Conservation (phyloP, 2,113 vertebrate species). For the Erinaceus europaeus region DNA sequence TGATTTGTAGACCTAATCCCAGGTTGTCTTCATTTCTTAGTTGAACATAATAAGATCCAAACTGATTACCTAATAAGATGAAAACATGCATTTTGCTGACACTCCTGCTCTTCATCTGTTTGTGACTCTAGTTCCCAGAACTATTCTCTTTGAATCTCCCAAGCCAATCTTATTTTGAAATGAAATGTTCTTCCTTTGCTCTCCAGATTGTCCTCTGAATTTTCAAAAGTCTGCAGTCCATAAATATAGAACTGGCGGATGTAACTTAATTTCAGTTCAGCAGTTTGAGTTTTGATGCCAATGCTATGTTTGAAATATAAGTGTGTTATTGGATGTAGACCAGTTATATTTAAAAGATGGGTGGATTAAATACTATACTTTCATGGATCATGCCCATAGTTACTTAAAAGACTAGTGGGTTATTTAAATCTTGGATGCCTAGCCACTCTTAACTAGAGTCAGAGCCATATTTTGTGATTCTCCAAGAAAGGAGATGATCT, state of each 20-base stretch:
- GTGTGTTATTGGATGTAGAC: constrained; percentile 5
- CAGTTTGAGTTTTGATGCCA: constrained; percentile 44
- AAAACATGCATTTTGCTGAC: not conserved
- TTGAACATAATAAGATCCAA: not conserved
- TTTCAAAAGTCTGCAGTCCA: constrained; percentile 46
- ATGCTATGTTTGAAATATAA: constrained; percentile 45
- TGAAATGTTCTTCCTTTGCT: constrained; percentile 40
- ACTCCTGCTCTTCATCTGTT: not conserved
- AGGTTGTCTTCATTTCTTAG: not conserved
- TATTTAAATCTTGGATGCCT: not conserved
- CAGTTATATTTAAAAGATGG: constrained; percentile 46
- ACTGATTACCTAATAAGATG: not conserved
- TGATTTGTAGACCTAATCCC: too few relatives aligned
- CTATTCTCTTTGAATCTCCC: constrained; percentile 7
- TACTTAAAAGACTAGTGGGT: not conserved
- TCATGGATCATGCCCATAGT: too few relatives aligned
- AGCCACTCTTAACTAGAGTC: not conserved
- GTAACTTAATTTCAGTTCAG: constrained; percentile 48
- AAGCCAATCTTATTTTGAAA: constrained; percentile 35
- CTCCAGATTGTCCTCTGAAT: constrained; percentile 61
- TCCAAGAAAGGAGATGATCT: not conserved
- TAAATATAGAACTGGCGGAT: constrained; percentile 63
- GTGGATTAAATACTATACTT: too few relatives aligned
- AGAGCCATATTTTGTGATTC: not conserved
- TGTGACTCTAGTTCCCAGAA: not conserved